phyloP scores from a whole-genome alignment of 2,888 invertebrate genomes.

The Zaprionus lineosus region DNA sequence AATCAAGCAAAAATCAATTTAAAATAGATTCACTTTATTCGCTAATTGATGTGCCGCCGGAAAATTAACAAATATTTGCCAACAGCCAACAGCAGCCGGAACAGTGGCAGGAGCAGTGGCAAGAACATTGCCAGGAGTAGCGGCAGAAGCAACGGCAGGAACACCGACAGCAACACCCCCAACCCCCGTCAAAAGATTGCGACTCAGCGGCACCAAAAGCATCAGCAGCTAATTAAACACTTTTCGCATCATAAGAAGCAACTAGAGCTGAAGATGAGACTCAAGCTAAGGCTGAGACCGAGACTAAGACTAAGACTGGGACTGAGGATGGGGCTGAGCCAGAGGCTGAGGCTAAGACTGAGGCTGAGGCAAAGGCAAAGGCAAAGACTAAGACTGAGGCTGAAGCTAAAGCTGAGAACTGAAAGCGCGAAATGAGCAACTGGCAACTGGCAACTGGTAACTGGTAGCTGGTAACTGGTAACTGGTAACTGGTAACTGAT shows the following conservation, averaged over 20 bases:
- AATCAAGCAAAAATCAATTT: slow-evolving; percentile 77
- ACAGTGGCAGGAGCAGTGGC: slow-evolving; percentile 11
- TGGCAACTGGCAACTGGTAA: no score
- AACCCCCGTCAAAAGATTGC: no score
- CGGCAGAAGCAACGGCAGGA: no score
- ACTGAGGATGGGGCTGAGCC: not conserved
- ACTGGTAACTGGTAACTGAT: no score
- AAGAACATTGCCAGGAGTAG: slow-evolving; percentile 21
- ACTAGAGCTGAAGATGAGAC: no score
- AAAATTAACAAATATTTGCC: slow-evolving; percentile 72
- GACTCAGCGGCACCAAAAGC: slow-evolving; percentile 1
- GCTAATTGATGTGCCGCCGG: slow-evolving; percentile 67
- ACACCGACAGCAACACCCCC: no score
- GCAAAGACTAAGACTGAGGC: not conserved
- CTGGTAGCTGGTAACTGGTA: no score
- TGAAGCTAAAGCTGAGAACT: not conserved
- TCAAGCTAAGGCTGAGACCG: slow-evolving; percentile 2
- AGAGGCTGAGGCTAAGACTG: not conserved
- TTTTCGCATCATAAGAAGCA: slow-evolving; percentile 40
- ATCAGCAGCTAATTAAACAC: slow-evolving; percentile 54
- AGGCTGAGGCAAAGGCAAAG: not conserved
- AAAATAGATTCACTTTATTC: slow-evolving; percentile 69
- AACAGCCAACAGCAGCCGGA: slow-evolving; percentile 45
- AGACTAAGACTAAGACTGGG: not conserved
- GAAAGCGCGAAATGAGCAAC: not conserved